A percentile compares a stretch with the other conserved stretches of the same genome.
phyloP scores from a whole-genome alignment of 2,113 vertebrate species.

The Bolborhynchus lineola region DNA sequence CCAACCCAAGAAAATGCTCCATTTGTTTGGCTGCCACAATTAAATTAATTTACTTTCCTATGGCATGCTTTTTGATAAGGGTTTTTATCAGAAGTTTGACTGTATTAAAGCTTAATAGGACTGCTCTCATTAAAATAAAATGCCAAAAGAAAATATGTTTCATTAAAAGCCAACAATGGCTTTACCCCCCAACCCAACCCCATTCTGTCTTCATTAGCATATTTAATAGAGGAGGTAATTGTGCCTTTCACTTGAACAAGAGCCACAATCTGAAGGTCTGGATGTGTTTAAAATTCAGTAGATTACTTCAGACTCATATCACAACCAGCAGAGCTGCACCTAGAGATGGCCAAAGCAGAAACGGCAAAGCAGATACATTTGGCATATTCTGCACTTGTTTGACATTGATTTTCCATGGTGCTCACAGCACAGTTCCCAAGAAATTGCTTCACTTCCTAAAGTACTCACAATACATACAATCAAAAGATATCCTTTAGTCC shows the following conservation, averaged over 20 bases:
- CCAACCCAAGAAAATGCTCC: conserved; percentile 8
- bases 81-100: conserved; percentile 58
- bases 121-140: conserved; percentile 35
- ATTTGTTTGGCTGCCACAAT: conserved; percentile 34
- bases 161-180: conserved; percentile 47
- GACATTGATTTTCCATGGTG: neutral
- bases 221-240: conserved; percentile 48
- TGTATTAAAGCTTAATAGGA: conserved; percentile 15
- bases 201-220: conserved; percentile 38
- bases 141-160: neutral
- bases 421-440: neutral
- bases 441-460: neutral
- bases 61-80: conserved; percentile 53
- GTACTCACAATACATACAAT: neutral
- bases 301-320: neutral
- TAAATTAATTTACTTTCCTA: conserved; percentile 60
- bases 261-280: neutral
- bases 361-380: neutral
- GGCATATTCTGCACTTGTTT: neutral
- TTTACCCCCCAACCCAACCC: neutral
- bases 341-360: neutral
- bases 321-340: fast-evolving
- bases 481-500: neutral
- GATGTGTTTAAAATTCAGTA: conserved; percentile 12
- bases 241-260: neutral